Percentiles rank a stretch among this genome's conserved stretches.
Evolutionary conservation across 2,797 vertebrate genomes (phyloP).

Genomic region (Denticeps clupeoides): DNA sequence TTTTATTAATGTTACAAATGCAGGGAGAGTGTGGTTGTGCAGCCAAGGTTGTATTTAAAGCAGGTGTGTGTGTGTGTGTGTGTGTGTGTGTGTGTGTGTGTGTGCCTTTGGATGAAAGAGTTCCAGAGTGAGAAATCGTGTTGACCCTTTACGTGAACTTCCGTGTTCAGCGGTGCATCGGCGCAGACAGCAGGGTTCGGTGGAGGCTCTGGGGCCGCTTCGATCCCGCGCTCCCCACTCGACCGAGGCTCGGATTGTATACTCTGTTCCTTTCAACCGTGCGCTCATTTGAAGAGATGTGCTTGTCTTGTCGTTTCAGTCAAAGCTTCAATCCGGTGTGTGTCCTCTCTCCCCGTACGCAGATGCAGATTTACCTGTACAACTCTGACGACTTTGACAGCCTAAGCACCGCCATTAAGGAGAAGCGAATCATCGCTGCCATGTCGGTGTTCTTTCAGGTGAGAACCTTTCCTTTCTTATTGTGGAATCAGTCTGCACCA

Average conservation of each 20-base stretch:
- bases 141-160: background rate
- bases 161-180: background rate
- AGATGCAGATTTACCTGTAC: slow-evolving; percentile 99
- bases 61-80: background rate
- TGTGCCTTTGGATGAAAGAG: background rate
- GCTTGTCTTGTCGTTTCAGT: background rate
- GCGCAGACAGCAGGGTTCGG: no score
- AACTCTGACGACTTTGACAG: slow-evolving; percentile 98
- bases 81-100: background rate
- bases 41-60: background rate
- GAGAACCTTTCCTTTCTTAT: background rate
- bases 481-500: background rate
- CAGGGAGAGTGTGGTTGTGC: background rate
- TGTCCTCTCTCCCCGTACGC: slow-evolving; percentile 38
- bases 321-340: slow-evolving; percentile 36
- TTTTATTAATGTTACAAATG: slow-evolving; percentile 27
- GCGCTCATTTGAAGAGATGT: no score
- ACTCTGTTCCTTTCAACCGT: no score
- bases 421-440: slow-evolving; percentile 83
- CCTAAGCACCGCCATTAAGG: slow-evolving; percentile 80
- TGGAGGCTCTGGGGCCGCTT: no score
- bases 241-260: no score
- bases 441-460: slow-evolving; percentile 97
- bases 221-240: no score
- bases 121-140: background rate